These are phyloP conservation scores for Eledone cirrhosa DNA, from an alignment of 2,888 invertebrate species.

Conservation along the genomic window DNA sequence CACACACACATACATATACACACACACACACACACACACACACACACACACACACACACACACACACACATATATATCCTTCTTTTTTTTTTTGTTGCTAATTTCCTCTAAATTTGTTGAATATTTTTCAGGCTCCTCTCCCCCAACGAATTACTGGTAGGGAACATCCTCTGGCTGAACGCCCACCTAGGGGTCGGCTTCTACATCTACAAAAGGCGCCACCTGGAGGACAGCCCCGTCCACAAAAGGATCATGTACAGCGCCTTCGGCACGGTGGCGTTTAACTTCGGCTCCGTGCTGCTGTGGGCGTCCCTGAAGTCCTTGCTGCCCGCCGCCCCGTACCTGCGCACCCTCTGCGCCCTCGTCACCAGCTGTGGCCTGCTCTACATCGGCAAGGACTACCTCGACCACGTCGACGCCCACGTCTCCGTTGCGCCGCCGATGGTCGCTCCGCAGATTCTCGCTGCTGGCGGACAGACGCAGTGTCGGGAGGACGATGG, in stretches of 20 bases:
- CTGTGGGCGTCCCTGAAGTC: constrained; percentile 87
- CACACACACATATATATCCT: too few relatives aligned
- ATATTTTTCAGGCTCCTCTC: constrained; percentile 65
- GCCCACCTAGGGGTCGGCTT: constrained; percentile 84
- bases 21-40: too few relatives aligned
- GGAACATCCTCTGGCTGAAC: constrained; percentile 81
- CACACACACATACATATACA: too few relatives aligned
- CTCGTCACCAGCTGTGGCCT: constrained; percentile 65
- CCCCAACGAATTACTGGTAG: constrained; percentile 57
- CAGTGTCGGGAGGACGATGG: too few relatives aligned
- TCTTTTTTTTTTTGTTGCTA: too few relatives aligned
- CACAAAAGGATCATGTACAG: constrained; percentile 74
- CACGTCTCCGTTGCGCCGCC: too few relatives aligned
- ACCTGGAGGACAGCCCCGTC: constrained; percentile 75
- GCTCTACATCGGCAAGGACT: constrained; percentile 48
- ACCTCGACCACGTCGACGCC: constrained; percentile 36
- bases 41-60: too few relatives aligned
- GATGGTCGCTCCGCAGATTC: too few relatives aligned
- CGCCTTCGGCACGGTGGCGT: constrained; percentile 72
- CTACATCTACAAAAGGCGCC: constrained; percentile 83
- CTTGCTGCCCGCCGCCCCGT: constrained; percentile 77
- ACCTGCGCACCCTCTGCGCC: constrained; percentile 76
- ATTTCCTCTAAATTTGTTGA: too few relatives aligned
- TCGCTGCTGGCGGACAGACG: too few relatives aligned
- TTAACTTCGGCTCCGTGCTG: constrained; percentile 89